A percentile compares a stretch with the other conserved stretches of the same genome.
These are phyloP conservation scores for Galagoides demidoff DNA, from an alignment of 2,797 vertebrate genomes.

Conservation along the genomic window DNA sequence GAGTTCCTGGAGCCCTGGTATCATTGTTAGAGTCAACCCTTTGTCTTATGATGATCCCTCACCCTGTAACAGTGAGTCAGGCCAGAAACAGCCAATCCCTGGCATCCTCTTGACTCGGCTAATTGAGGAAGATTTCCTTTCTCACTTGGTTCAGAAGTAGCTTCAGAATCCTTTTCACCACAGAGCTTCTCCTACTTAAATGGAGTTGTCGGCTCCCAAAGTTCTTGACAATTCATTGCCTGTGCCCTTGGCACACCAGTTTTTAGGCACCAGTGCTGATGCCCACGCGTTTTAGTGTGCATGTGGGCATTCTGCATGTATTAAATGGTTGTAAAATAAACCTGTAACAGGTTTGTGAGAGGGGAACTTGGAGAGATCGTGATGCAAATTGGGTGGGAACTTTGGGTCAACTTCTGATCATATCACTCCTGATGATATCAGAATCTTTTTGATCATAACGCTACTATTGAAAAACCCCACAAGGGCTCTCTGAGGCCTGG, in stretches of 20 bases:
- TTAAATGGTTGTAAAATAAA: neutral
- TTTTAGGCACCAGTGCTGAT: neutral
- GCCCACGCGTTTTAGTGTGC: neutral
- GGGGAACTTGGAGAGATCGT: neutral
- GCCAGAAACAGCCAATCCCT: neutral
- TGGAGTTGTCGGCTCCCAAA: neutral
- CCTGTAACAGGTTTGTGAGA: neutral
- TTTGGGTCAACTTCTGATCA: neutral
- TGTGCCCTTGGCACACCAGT: neutral
- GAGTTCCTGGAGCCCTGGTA: neutral
- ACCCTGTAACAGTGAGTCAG: neutral
- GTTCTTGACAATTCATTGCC: neutral
- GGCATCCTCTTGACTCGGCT: neutral
- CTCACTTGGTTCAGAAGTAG: neutral
- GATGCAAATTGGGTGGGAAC: neutral
- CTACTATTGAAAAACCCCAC: neutral
- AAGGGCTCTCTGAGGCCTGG: neutral
- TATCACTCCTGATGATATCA: neutral
- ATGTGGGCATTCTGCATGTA: neutral
- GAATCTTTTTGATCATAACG: neutral
- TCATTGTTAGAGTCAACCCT: fast-evolving
- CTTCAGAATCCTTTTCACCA: neutral
- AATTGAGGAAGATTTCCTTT: neutral
- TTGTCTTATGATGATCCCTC: neutral
- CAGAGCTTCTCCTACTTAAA: neutral